Base-by-base conservation (phyloP, 2,797 vertebrate genomes). In the Tiaroga cobitis region DNA sequence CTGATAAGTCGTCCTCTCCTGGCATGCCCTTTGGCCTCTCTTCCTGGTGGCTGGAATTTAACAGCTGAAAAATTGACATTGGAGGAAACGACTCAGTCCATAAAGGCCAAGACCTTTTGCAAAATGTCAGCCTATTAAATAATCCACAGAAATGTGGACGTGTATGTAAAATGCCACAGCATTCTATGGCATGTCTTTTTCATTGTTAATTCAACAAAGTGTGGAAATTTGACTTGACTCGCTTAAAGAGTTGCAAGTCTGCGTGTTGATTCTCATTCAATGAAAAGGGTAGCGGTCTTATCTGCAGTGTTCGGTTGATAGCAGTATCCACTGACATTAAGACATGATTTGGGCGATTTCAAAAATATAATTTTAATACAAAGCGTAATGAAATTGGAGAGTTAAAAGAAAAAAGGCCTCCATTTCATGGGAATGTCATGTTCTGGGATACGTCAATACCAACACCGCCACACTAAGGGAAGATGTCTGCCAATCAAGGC, bases 21-120 rank as follows among this genome's bases (percentile, higher is more conserved):
- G 11, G 76, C 24, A n/a, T 51, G 13, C 56, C 73, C 81, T 59
- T 73, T 43, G 54, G 75, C 80, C 82, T 75, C 73, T 24, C 70
- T 54, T 56, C n/a, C 82, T 80, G 90, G 92, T 94, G 93, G 92
- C 90, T 92, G 89, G 87, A 92, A 92, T 92, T 91, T 89, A 92
- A 92, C 92, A 90, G 85, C 83, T 86, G 92, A 81, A 90, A 92
- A 91, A 92, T 86, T 92, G 92, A 93, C 93, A 90, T 88, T 63
- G 84, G 89, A 92, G 88, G 83, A 88, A 91, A 90, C 89, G 88
- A 92, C 92, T 89, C 92, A 92, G 93, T 90, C 92, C 91, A 89
- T 82, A 95, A 96, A 95, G 94, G 94, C 91, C 92, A 85, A 89
- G 91, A 93, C 95, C 95, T 96, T 95, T 95, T 85, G 74, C 76